Conservation (phyloP, 1,140 invertebrate species). For the Delia radicum region DNA sequence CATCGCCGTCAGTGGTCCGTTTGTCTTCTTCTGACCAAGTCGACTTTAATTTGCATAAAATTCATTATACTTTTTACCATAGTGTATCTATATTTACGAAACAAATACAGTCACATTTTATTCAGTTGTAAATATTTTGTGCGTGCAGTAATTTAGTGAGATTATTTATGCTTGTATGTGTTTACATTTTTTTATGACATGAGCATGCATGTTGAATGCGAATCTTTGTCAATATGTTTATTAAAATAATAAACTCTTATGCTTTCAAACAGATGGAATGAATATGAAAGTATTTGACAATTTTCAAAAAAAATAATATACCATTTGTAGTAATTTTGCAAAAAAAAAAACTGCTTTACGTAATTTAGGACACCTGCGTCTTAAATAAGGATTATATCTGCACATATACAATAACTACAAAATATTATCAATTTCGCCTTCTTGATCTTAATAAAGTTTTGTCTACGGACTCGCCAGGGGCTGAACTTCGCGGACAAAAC, state of each 20-base stretch:
- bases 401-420: no score
- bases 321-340: neutral
- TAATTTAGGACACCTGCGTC: no score
- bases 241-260: neutral
- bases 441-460: no score
- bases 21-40: no score
- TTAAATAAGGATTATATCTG: no score
- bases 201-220: slow-evolving; percentile 1
- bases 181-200: neutral
- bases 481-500: no score
- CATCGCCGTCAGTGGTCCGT: no score
- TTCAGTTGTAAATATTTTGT: neutral
- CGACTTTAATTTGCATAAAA: no score
- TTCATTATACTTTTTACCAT: no score
- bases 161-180: neutral
- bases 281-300: neutral
- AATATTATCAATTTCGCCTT: no score
- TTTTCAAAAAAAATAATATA: neutral
- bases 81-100: neutral
- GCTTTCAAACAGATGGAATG: neutral
- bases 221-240: neutral
- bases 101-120: neutral
- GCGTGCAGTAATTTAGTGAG: slow-evolving; percentile 1
- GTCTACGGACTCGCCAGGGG: no score
- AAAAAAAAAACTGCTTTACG: no score